Base-by-base conservation (phyloP, 1,140 invertebrate genomes). In the Drosophila kikkawai region DNA sequence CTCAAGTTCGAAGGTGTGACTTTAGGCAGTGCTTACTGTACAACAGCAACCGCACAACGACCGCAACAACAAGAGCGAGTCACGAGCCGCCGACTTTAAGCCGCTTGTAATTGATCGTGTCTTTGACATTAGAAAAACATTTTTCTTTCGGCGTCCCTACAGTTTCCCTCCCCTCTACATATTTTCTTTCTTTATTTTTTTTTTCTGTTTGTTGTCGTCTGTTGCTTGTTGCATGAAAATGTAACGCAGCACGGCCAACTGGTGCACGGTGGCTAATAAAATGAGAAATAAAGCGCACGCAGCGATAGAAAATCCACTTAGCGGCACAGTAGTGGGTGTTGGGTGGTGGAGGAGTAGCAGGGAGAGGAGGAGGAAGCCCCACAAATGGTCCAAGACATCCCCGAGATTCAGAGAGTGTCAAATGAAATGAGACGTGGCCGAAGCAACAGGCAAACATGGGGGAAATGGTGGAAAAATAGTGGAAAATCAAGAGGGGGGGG, bases 101-200 rank as follows among this genome's bases (percentile, higher is more conserved):
- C 59, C 73, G 75, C 65, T 78, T 79, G 75, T 79, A 79, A 79
- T 79, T 79, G 75, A 79, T 79, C 75, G 75, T 79, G 75, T 79
- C 75, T 79, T 79, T 79, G 75, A 79, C 75, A 79, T 79, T 79
- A 79, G 75, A 79, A 79, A 79, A 79, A 58, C 65, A 73, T 73
- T 73, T 59, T 59, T 17, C 22, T 42, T 65, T n/a, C 39, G 53
- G 34, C 53, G 19, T 56, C 51, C 29, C 19, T 9, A 17, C 8
- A 22, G 4, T 36, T 39, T 36, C 13, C 19, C 47, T n/a, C 32
- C 41, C 11, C 36, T 8, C 11, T 9, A 29, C 26, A 29, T 29
- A 39, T 15, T 22, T 13, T 57, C 48, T 17, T 50, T 50, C 48
- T 6, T 7, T 19, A 19, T 6, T n/a, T 0, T 7, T 7, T 12